Evolutionary conservation across 2,113 vertebrate species (phyloP), one percentile per base, ranked within the genome.

Genomic region (Ochotona curzoniae): DNA sequence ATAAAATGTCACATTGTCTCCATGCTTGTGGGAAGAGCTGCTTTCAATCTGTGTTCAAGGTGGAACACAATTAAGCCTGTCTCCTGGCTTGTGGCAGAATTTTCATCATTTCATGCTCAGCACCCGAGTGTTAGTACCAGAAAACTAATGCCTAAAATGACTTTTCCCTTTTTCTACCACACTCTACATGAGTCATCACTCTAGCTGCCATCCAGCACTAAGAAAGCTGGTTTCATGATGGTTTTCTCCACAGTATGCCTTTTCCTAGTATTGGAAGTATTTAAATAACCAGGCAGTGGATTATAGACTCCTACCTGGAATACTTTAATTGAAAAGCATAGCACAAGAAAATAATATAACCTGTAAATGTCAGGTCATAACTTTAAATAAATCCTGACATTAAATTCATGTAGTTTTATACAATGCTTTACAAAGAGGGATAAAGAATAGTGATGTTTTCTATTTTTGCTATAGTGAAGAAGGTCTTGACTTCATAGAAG

Each of bases 371-470:
- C 69, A 92, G 90, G 47, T 5, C 28, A 9, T 82, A 51, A 20
- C 38, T 87, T 79, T 30, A 86, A 96, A 87, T 73, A 85, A 32
- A 82, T 87, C 70, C 63, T 93, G 81, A 94, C 20, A 80, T 71
- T 90, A 63, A 83, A 86, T 70, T 74, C 23, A 83, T 67, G 44
- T 14, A 78, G 35, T 61, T 78, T 60, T 81, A 70, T 61, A 47
- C 7, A 93, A 21, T 90, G 66, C 1, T 21, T 92, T 82, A 90
- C 11, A 90, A 85, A 82, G 35, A 85, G 1, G 12, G 10, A 28
- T 63, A 93, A 82, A 8, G 7, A 69, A 49, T n/a, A 93, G 13
- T 32, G 15, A 74, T 85, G 2, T 2, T 54, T 86, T 86, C 30
- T 74, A 17, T 60, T 83, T 79, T 44, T 86, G 5, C 25, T 79